Evolutionary conservation across 1,140 invertebrate genomes (phyloP).

Genomic region (Lithobius niger): DNA sequence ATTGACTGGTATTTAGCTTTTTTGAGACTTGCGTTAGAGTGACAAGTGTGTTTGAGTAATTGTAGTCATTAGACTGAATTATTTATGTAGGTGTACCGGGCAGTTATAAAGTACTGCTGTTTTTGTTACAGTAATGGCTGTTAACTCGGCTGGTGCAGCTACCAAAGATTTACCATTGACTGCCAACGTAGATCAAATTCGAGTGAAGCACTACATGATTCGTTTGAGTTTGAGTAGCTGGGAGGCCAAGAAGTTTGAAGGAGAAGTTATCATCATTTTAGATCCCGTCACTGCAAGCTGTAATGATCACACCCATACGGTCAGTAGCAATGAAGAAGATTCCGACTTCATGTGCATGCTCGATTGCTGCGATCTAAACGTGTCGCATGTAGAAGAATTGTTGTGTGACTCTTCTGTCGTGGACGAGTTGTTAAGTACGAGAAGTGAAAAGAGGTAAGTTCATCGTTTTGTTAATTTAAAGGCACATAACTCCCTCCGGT

Average conservation of each 20-base stretch:
- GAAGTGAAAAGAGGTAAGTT: no score
- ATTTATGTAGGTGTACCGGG: no score
- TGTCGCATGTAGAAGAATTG: conserved; percentile 19
- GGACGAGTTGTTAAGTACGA: no score
- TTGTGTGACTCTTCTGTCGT: conserved; percentile 7
- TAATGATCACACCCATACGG: conserved; percentile 17
- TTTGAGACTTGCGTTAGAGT: no score
- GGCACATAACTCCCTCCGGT: no score
- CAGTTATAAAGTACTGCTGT: no score
- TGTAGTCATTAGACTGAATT: no score
- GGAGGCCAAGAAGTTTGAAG: conserved; percentile 11
- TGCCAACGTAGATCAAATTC: conserved; percentile 26
- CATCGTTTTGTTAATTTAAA: no score
- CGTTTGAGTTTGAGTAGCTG: conserved; percentile 15
- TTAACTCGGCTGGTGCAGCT: neutral
- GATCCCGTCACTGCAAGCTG: conserved; percentile 23
- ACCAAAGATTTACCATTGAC: conserved; percentile 27
- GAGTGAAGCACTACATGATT: conserved; percentile 23
- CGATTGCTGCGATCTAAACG: conserved; percentile 22
- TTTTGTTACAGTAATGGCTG: no score
- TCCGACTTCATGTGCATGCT: conserved; percentile 18
- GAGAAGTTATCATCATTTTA: conserved; percentile 10
- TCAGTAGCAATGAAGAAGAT: conserved; percentile 12
- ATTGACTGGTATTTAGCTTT: no score
- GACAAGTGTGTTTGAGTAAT: no score